These are phyloP conservation scores for Metopia argyrocephala DNA, from an alignment of 2,888 invertebrate genomes.

Conservation along the genomic window DNA sequence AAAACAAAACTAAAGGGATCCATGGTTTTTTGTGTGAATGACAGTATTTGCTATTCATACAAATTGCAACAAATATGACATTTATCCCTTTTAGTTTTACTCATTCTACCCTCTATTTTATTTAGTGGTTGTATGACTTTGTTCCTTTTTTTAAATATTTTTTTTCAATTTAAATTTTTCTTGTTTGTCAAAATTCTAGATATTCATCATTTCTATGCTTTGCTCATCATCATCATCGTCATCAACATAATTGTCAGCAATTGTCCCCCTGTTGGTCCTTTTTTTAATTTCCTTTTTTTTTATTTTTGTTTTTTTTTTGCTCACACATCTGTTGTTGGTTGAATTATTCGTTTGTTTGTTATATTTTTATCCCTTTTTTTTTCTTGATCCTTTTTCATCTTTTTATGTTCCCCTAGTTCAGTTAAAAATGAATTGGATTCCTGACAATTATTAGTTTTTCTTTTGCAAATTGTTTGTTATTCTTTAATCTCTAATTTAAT, in stretches of 20 bases:
- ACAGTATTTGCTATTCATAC: slow-evolving; percentile 37
- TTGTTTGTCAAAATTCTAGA: slow-evolving; percentile 46
- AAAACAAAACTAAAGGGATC: slow-evolving; percentile 31
- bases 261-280: slow-evolving; percentile 45
- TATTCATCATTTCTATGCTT: slow-evolving; percentile 59
- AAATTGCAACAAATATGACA: slow-evolving; percentile 68
- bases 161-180: slow-evolving; percentile 12
- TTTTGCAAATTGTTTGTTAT: slow-evolving; percentile 74
- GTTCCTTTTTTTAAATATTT: background rate
- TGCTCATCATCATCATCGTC: slow-evolving; percentile 56
- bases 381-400: slow-evolving; percentile 1
- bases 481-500: slow-evolving; percentile 62
- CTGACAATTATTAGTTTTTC: slow-evolving; percentile 76
- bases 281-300: too few species aligned
- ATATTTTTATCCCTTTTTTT: slow-evolving; percentile 25
- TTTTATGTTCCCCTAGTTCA: slow-evolving; percentile 57
- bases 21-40: slow-evolving; percentile 22
- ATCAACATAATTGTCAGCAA: slow-evolving; percentile 58
- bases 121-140: slow-evolving; percentile 61
- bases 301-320: slow-evolving; percentile 44
- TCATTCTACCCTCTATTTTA: slow-evolving; percentile 28
- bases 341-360: slow-evolving; percentile 38
- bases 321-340: slow-evolving; percentile 60
- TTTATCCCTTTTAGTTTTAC: slow-evolving; percentile 63
- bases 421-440: slow-evolving; percentile 72